Evolutionary conservation across 37 sponge, comb jelly and placozoan species (phyloP), one percentile per base, ranked within the genome.

Genomic region (Crambe crambe): DNA sequence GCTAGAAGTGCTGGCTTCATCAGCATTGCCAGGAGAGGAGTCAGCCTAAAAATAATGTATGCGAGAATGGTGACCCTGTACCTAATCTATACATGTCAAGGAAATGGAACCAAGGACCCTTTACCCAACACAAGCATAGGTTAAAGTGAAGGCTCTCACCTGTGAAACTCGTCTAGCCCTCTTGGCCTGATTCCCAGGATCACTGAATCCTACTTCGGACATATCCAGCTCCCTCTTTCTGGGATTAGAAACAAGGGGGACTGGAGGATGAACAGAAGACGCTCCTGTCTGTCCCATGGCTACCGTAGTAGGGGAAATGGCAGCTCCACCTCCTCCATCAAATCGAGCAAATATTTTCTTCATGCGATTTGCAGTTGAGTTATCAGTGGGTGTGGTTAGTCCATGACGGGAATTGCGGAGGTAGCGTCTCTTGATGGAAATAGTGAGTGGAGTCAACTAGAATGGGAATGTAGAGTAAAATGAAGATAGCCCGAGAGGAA

Each of bases 1-100:
- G 38, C 58, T 74, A 29, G 75, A 74, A 57, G 37, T 57, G 59
- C 75, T 74, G 59, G 25, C 51, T n/a, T n/a, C n/a, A 47, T 47
- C 51, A 47, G 51, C 61, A 60, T 9, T 25, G 6, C 6, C 61
- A 34, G 27, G n/a, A 62, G 64, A 21, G 64, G 30, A 15, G 9
- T 51, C 61, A 20, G 27, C 61, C 61, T 60, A 3, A 26, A 25
- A n/a, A n/a, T n/a, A n/a, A n/a, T n/a, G n/a, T n/a, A n/a, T n/a
- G n/a, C n/a, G n/a, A n/a, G n/a, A n/a, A n/a, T n/a, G n/a, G n/a
- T n/a, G n/a, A n/a, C n/a, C n/a, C n/a, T n/a, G n/a, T n/a, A n/a
- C n/a, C n/a, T n/a, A n/a, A n/a, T n/a, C n/a, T n/a, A n/a, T n/a
- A n/a, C n/a, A n/a, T n/a, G n/a, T n/a, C n/a, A n/a, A n/a, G n/a